Evolutionary conservation across 2,888 invertebrate species (phyloP), one percentile per base, ranked within the genome.

Genomic region (Drosophila anceps): DNA sequence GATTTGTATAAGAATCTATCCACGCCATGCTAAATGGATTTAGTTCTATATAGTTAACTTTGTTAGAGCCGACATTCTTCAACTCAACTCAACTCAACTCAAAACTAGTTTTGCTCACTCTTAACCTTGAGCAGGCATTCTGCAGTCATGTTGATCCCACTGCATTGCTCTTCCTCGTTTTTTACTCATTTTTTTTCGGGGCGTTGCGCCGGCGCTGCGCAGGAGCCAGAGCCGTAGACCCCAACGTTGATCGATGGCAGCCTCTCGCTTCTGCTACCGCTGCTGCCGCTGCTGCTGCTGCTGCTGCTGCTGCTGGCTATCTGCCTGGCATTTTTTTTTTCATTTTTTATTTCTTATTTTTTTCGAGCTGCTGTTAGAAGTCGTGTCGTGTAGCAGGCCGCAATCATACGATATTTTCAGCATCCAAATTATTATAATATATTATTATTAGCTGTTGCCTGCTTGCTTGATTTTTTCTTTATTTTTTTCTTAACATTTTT

Each of bases 361-460:
- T 59, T 50, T 59, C 29, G 43, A 58, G 73, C 71, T 76, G 75
- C 73, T 82, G 81, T 80, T 81, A 79, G 72, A 77, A 81, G 76
- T 81, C 82, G 78, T 79, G 78, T 77, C 77, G 71, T 70, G 84
- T 69, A 59, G 64, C 77, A 72, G 79, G 79, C 88, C 88, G 77
- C 84, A 91, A 92, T 92, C 92, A 91, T 87, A 84, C 74, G 71
- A 85, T 84, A 91, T 91, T 92, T 91, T 91, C 88, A 91, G 88
- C 89, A 83, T 82, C 82, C 65, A 92, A 92, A 91, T 91, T 91
- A 91, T 91, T 92, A 91, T 91, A 92, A 91, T 91, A 91, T 91
- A 91, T 91, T 92, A 91, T 92, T 92, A 91, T 90, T 91, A 82
- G 82, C 79, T 76, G 79, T 75, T 68, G 74, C 67, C 41, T 33